phyloP scores from a whole-genome alignment of 2,888 invertebrate species.

The Alcis repandata region DNA sequence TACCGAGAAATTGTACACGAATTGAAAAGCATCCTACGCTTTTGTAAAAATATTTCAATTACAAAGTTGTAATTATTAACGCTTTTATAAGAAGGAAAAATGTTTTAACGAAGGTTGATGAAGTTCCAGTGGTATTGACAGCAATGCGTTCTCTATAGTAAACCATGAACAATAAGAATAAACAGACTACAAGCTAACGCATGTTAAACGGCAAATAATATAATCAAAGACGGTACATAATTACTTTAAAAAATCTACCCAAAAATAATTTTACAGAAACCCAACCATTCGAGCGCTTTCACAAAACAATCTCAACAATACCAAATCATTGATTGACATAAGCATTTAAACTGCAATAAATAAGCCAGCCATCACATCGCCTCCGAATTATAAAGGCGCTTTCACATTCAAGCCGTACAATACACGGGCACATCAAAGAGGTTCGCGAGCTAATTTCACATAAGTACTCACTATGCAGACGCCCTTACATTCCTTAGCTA shows the following conservation, averaged over 20 bases:
- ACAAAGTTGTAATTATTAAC: no score
- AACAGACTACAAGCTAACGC: no score
- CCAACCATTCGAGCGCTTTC: neutral
- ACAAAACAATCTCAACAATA: slow-evolving; percentile 24
- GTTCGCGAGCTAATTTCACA: slow-evolving; percentile 82
- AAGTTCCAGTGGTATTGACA: no score
- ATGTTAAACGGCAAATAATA: no score
- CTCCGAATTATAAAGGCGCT: slow-evolving; percentile 77
- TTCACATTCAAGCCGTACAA: slow-evolving; percentile 75
- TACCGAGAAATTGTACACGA: no score
- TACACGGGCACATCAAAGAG: slow-evolving; percentile 81
- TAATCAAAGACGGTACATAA: no score
- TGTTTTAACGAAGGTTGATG: no score
- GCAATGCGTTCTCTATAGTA: no score
- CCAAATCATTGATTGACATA: slow-evolving; percentile 46
- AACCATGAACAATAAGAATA: neutral
- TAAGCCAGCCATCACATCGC: slow-evolving; percentile 62
- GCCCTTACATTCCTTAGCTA: slow-evolving; percentile 75
- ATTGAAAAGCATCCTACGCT: no score
- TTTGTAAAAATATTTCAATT: no score
- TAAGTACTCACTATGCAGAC: slow-evolving; percentile 77
- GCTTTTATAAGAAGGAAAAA: no score
- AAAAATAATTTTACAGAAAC: neutral
- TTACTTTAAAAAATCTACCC: neutral
- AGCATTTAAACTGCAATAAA: slow-evolving; percentile 58